Base-by-base conservation (phyloP, 2,797 vertebrate genomes). In the Eupleurogrammus muticus region DNA sequence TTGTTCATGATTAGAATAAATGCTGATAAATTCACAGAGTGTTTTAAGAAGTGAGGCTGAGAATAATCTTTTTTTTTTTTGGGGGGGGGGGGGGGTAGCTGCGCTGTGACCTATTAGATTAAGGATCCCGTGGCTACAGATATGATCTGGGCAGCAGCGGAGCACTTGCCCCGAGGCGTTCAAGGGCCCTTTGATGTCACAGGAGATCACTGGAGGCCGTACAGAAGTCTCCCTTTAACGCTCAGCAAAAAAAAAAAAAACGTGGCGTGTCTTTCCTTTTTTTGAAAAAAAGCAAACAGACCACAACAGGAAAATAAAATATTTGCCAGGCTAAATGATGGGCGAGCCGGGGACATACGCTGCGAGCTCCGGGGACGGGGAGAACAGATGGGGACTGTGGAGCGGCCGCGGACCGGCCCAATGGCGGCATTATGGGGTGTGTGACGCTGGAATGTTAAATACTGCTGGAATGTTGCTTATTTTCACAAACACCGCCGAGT, bases 241-340 rank as follows among this genome's bases (percentile, higher is more conserved):
- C 73, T 61, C 70, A 52, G 74, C 60, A 75, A 85, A 90, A 82
- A 81, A n/a, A n/a, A n/a, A n/a, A n/a, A n/a, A n/a, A n/a, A n/a
- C n/a, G 83, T 79, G 82, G 71, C 58, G 75, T 82, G 75, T 75
- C 70, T 87, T 86, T 84, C 91, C 89, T 88, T 77, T 87, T 86
- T 84, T 91, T 90, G 87, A 77, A 90, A 90, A 54, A 92, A 86
- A 83, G 89, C 83, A 93, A 93, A 93, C 86, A 92, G 60, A 71
- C 83, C 77, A 85, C 81, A 89, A 92, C 79, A 89, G 92, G 90
- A 92, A 94, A 91, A 91, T 87, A 87, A 91, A 94, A 95, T 94
- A 94, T 94, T 94, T 93, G 89, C 85, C 67, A 12, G 76, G 82
- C 82, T 88, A 86, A 90, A 91, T 54, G 82, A 82, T 66, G 81